Evolutionary conservation across 2,888 invertebrate genomes (phyloP), one percentile per base, ranked within the genome.

Genomic region (Hesperia comma): DNA sequence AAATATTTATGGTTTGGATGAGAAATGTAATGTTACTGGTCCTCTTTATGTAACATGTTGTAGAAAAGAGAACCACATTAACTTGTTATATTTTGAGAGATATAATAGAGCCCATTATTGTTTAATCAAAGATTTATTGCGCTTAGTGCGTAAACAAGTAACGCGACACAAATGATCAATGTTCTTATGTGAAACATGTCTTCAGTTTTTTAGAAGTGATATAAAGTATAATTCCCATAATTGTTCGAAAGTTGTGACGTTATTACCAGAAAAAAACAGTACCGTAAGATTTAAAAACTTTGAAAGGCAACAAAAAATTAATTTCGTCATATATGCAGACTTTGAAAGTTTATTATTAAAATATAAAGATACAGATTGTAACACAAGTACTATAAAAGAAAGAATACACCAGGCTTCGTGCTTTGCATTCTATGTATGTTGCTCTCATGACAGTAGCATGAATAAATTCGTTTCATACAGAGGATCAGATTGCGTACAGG

Each of bases 361-460:
- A 32, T 63, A 21, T 56, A 15, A 26, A n/a, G n/a, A n/a, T n/a
- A n/a, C n/a, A 43, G 46, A 54, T n/a, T 51, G 26, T 49, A 58
- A 56, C n/a, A 51, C 60, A 14, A 64, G 63, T 56, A 70, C 69
- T 43, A 33, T n/a, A 10, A 58, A 21, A 4, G n/a, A 49, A 21
- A 67, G 69, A 64, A 32, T 61, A 17, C 72, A 74, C 55, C 21
- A 67, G 21, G 70, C 72, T 33, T 69, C 70, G 58, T 61, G 69
- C 64, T 74, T 74, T 58, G 74, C 53, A 15, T 71, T 69, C 53
- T 71, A 74, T 46, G 69, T 74, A 37, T 70, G 68, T 21, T 74
- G 71, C 55, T 69, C 61, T 8, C 69, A 71, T 55, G 64, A 74
- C 56, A 8, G 5, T 1, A 70, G 46, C 7, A 54, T 72, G n/a